A percentile compares a stretch with the other conserved stretches of the same genome.
phyloP scores from a whole-genome alignment of 2,888 invertebrate genomes.

The Chrysolina oricalcia region DNA sequence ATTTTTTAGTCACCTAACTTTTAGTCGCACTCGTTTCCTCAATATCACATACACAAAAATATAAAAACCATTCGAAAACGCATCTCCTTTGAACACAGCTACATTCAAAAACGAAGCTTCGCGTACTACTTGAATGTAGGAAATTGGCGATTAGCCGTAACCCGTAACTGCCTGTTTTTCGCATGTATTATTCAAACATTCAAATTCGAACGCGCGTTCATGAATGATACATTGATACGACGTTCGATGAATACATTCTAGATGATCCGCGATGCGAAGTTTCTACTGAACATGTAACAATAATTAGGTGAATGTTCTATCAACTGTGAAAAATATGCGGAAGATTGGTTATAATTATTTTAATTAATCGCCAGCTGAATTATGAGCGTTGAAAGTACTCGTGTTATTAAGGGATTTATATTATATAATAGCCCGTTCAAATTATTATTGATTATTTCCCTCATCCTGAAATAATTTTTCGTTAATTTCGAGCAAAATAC shows the following conservation, averaged over 20 bases:
- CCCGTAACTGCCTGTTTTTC: conserved; percentile 12
- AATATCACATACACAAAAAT: neutral
- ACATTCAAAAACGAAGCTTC: neutral
- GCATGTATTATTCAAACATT: conserved; percentile 16
- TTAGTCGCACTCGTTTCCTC: neutral
- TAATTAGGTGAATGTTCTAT: conserved; percentile 13
- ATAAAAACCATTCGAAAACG: neutral
- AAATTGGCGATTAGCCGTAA: conserved; percentile 5
- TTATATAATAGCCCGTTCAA: neutral
- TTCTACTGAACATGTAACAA: conserved; percentile 6
- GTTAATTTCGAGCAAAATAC: too few relatives aligned
- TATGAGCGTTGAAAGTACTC: neutral
- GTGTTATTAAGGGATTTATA: neutral
- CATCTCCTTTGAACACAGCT: neutral
- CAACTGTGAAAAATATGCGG: conserved; percentile 24
- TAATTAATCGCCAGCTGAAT: neutral
- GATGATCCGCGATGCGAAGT: neutral
- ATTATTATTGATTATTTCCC: neutral
- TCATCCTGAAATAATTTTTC: too few relatives aligned
- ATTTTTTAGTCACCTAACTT: conserved; percentile 22
- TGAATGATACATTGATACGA: neutral
- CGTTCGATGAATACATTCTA: neutral
- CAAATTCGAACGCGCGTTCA: conserved; percentile 1
- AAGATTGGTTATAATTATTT: neutral
- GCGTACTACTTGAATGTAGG: neutral